Percentiles rank a stretch among this genome's conserved stretches.
phyloP scores from a whole-genome alignment of 2,888 invertebrate species.

The Oithona nana region DNA sequence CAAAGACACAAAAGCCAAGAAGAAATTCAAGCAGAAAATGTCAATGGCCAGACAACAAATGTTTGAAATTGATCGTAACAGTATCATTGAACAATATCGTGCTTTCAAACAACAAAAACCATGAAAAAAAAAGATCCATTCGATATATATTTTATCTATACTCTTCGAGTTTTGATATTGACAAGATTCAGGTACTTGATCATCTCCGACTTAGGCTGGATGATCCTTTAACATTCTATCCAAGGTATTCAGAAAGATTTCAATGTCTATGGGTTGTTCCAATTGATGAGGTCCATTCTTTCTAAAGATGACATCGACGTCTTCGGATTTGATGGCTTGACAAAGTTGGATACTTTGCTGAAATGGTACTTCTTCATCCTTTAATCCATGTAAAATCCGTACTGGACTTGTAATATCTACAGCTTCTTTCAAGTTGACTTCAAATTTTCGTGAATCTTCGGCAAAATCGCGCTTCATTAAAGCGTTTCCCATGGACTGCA shows the following conservation, averaged over 20 bases:
- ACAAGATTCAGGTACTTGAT: no score
- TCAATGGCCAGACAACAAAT: conserved; percentile 1
- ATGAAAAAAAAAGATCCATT: not conserved
- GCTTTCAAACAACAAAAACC: not conserved
- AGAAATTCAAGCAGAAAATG: not conserved
- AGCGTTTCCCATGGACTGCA: conserved; percentile 10
- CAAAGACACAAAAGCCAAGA: not conserved
- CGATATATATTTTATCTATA: no score
- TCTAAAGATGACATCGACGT: conserved; percentile 15
- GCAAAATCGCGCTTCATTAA: conserved; percentile 16
- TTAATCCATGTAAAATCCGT: conserved; percentile 13
- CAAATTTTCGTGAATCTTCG: conserved; percentile 4
- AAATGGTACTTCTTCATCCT: conserved; percentile 5
- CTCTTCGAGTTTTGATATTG: no score
- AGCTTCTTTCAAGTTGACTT: conserved; percentile 1
- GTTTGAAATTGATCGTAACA: not conserved
- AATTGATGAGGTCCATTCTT: conserved; percentile 10
- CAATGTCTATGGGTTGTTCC: conserved; percentile 10
- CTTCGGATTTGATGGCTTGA: not conserved
- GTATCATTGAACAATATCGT: conserved; percentile 1
- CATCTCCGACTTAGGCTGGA: no score
- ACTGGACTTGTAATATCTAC: conserved; percentile 10
- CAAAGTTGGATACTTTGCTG: not conserved
- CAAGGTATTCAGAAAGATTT: conserved; percentile 14
- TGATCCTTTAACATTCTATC: conserved; percentile 10